These are phyloP conservation scores for Danio albolineatus DNA, from an alignment of 2,797 vertebrate species.

Conservation along the genomic window DNA sequence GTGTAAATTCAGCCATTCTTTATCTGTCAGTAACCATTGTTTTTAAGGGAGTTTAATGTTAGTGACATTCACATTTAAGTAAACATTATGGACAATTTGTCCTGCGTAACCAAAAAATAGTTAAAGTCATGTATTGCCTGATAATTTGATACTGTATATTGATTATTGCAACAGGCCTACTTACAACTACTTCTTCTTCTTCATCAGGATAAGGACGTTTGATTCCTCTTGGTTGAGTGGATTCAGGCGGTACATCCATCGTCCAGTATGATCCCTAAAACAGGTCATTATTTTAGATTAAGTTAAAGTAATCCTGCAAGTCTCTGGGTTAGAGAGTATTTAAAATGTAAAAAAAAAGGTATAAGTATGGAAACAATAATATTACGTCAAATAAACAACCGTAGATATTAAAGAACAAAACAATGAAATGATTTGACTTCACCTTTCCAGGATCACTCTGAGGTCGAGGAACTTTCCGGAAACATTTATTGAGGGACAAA, in stretches of 20 bases:
- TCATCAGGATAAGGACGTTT: constrained; percentile 77
- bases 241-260: constrained; percentile 88
- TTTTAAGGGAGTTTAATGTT: no score
- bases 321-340: not conserved
- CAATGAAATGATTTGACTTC: constrained; percentile 48
- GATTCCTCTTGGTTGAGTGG: constrained; percentile 75
- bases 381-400: not conserved
- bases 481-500: constrained; percentile 97
- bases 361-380: not conserved
- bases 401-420: not conserved
- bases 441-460: constrained; percentile 97
- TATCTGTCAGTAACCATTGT: no score
- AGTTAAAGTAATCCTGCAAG: not conserved
- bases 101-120: no score
- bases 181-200: constrained; percentile 35
- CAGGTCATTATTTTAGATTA: not conserved
- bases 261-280: constrained; percentile 96
- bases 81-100: no score
- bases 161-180: no score
- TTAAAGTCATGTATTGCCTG: no score
- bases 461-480: constrained; percentile 96
- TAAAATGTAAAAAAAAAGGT: not conserved
- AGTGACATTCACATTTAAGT: no score
- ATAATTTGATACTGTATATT: no score
- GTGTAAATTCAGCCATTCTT: no score